Base-by-base conservation (phyloP, 2,888 invertebrate genomes). In the Nemotelus nigrinus region DNA sequence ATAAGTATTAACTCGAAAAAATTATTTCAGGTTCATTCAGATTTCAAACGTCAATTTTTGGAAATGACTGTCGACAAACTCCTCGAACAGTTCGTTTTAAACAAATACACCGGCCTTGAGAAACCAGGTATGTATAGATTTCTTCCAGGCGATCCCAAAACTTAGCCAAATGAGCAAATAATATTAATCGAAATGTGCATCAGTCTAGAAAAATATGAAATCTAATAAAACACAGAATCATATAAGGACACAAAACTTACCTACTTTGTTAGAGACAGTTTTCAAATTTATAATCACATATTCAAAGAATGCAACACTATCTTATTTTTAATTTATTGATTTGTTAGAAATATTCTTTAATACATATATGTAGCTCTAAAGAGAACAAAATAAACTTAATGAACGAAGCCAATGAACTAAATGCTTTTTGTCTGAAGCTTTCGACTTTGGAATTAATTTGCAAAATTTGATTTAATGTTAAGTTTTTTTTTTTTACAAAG, bases 31-130 rank as follows among this genome's bases (percentile, higher is more conserved):
- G 96, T 97, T n/a, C 96, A 97, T 85, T 91, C 93, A 80, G 98
- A 99, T 85, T 97, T 98, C 84, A 93, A 95, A 85, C 92, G 94
- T 80, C 97, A 96, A 85, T 96, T 97, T 86, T 89, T 95, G 81
- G 95, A 96, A 85, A 90, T 97, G 89, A 96, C 96, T 65, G 95
- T 98, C 55, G 97, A 98, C 83, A 96, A 96, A 86, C 89, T 99
- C 76, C 88, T 99, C 81, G 94, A 96, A 85, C 94, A 95, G 86
- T 97, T 99, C 88, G 94, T 98, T 76, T 90, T 94, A 83, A 93
- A 93, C 82, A 98, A 98, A 88, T 94, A 95, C 82, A 98, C 97
- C 80, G 97, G 98, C 82, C 91, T 93, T 81, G 97, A 97, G 85
- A 96, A 94, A 87, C 98, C 98, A 88, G 94, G 97, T 93, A 89